Conservation (phyloP, 2,888 invertebrate genomes). For the Drymonia ruficornis region DNA sequence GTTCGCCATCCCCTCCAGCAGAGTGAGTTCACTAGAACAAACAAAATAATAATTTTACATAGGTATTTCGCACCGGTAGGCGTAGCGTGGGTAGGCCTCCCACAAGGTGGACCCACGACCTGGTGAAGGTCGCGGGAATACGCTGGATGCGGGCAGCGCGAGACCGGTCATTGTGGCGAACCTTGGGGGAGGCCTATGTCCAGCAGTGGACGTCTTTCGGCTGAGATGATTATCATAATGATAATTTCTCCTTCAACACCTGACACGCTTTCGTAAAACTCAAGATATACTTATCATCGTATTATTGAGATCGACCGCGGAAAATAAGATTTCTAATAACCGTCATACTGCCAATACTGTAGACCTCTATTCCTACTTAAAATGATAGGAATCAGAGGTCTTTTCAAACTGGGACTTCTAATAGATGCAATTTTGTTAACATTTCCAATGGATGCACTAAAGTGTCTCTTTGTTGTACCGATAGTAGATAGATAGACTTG, state of each 20-base stretch:
- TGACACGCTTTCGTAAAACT: conserved; percentile 39
- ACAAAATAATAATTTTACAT: conserved; percentile 12
- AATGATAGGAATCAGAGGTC: conserved; percentile 13
- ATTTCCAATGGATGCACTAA: conserved; percentile 10
- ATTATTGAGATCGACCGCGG: conserved; percentile 52
- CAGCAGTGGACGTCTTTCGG: too few relatives aligned
- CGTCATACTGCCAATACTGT: conserved; percentile 18
- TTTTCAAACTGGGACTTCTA: conserved; percentile 14
- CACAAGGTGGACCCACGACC: neutral
- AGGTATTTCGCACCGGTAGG: too few relatives aligned
- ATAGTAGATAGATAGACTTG: too few relatives aligned
- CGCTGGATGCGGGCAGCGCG: too few relatives aligned
- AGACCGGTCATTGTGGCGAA: too few relatives aligned
- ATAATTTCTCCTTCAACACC: conserved; percentile 4
- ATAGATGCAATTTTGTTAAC: conserved; percentile 25
- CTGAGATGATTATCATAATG: too few relatives aligned
- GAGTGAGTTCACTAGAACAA: conserved; percentile 78
- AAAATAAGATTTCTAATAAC: conserved; percentile 48
- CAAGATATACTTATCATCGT: conserved; percentile 20
- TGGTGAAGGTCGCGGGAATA: too few relatives aligned
- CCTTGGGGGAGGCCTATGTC: too few relatives aligned
- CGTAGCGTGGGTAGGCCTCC: too few relatives aligned
- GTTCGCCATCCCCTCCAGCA: conserved; percentile 76
- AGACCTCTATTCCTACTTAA: neutral
- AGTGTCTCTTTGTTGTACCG: neutral